phyloP scores from a whole-genome alignment of 2,797 vertebrate species.

The Gobio occitaniae region DNA sequence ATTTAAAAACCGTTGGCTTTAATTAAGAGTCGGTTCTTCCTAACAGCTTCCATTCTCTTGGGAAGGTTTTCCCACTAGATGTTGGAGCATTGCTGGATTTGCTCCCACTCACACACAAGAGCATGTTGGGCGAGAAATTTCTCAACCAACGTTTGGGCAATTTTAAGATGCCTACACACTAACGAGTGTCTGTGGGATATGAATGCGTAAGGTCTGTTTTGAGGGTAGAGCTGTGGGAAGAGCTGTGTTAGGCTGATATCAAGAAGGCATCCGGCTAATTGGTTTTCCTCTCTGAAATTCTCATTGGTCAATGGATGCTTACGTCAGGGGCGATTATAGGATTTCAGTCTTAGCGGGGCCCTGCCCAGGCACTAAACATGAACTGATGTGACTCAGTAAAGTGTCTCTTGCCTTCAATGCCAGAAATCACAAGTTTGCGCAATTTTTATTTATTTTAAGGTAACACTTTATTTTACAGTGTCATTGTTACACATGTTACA shows the following conservation, averaged over 20 bases:
- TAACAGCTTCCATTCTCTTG: background rate
- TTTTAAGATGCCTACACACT: conserved; percentile 26
- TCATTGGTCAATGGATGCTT: background rate
- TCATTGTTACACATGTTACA: no score
- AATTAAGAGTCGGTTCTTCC: background rate
- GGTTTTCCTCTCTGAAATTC: background rate
- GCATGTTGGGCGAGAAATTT: background rate
- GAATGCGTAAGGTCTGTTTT: background rate
- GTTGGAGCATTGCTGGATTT: background rate
- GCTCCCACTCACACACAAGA: background rate
- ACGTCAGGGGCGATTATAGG: background rate
- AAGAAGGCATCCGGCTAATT: background rate
- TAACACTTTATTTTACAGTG: no score
- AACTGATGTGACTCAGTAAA: background rate
- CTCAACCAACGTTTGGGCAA: conserved; percentile 3
- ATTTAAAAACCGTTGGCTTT: background rate
- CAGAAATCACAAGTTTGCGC: background rate
- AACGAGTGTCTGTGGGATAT: background rate
- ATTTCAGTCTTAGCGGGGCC: background rate
- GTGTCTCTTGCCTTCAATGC: background rate
- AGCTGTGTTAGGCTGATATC: background rate
- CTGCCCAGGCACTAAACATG: background rate
- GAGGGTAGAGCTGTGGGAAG: conserved; percentile 1
- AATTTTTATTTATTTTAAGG: background rate
- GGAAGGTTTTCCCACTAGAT: background rate